phyloP scores from a whole-genome alignment of 1,140 invertebrate genomes.

The Drosophila repleta region DNA sequence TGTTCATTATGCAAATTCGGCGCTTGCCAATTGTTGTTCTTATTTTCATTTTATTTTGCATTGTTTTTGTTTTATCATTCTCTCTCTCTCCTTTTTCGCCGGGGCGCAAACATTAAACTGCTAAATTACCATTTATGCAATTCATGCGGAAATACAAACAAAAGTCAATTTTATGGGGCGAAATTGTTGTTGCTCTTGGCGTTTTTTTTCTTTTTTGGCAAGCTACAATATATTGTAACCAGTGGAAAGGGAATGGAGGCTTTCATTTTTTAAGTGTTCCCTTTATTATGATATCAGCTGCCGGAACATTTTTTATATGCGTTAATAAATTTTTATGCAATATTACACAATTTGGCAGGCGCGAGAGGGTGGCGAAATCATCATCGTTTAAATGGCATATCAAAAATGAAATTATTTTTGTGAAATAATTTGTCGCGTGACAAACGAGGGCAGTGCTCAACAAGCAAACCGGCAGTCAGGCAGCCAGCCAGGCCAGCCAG shows the following conservation, averaged over 20 bases:
- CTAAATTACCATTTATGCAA: conserved; percentile 82
- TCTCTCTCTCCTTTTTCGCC: conserved; percentile 31
- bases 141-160: conserved; percentile 82
- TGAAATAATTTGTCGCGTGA: conserved; percentile 75
- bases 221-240: conserved; percentile 6
- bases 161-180: conserved; percentile 77
- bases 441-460: conserved; percentile 63
- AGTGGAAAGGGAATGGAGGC: conserved; percentile 11
- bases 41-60: conserved; percentile 42
- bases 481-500: conserved; percentile 4
- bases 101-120: conserved; percentile 70
- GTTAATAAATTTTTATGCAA: conserved; percentile 80
- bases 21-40: conserved; percentile 17
- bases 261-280: conserved; percentile 75
- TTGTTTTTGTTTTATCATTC: conserved; percentile 30
- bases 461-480: conserved; percentile 39
- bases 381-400: conserved; percentile 70
- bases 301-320: conserved; percentile 70
- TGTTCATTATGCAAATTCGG: conserved; percentile 56
- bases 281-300: conserved; percentile 78
- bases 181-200: conserved; percentile 18
- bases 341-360: conserved; percentile 71
- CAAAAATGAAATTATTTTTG: conserved; percentile 77
- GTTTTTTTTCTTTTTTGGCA: conserved; percentile 31
- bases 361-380: background rate